Conservation (phyloP, 2,888 invertebrate species). For the Oligia latruncula region DNA sequence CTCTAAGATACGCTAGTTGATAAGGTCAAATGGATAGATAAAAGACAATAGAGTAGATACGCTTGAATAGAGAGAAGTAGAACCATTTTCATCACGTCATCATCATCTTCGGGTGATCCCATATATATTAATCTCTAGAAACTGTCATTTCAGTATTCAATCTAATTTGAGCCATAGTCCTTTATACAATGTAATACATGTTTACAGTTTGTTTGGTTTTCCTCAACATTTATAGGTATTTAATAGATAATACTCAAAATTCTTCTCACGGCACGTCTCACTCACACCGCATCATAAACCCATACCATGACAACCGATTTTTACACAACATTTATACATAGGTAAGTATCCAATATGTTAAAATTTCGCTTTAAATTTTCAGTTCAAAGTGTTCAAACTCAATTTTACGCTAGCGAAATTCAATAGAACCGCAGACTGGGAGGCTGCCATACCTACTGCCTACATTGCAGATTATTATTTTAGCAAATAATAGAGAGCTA, state of each 20-base stretch:
- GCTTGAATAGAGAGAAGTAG: not conserved
- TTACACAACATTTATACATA: not conserved
- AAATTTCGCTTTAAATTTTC: not conserved
- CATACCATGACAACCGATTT: not conserved
- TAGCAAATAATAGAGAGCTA: not conserved
- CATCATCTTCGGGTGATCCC: not conserved
- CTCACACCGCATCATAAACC: not conserved
- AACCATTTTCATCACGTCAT: not conserved
- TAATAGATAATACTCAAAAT: not conserved
- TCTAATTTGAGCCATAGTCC: not conserved
- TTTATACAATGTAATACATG: not conserved
- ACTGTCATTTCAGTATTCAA: not conserved
- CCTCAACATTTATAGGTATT: too few species aligned
- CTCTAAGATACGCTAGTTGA: not conserved
- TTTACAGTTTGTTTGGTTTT: not conserved
- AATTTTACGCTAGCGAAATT: not conserved
- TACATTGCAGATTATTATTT: not conserved
- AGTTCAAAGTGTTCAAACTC: conserved; percentile 7
- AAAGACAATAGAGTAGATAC: not conserved
- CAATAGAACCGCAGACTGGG: not conserved
- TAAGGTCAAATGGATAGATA: not conserved
- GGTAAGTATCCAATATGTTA: not conserved
- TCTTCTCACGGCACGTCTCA: not conserved
- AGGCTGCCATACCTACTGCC: not conserved
- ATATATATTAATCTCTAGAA: not conserved